Evolutionary conservation across 2,888 invertebrate species (phyloP), one percentile per base, ranked within the genome.

Genomic region (Agrotis clavis): DNA sequence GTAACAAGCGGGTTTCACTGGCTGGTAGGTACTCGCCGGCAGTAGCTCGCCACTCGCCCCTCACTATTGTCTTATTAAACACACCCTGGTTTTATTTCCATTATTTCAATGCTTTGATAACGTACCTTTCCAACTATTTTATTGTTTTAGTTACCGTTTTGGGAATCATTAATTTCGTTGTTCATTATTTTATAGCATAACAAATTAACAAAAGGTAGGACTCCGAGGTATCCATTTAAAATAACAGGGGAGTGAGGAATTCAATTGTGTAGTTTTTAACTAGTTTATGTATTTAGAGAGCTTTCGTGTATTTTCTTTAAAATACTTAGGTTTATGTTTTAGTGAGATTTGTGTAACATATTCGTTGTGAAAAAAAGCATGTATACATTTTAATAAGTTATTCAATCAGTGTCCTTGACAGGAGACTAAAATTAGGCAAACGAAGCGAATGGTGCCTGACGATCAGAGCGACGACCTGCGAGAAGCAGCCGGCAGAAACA

Each of bases 1-100:
- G 79, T 86, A 83, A 85, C 87, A 81, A 86, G 82, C 66, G 64
- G 66, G 62, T 71, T 69, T 61, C 65, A 67, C 53, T 71, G 53
- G 50, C 70, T 25, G 30, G 45, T 64, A 41, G 53, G 35, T 74
- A 48, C 65, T 48, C 18, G 19, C 51, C 7, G 68, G 61, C 51
- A 67, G 61, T 62, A 14, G 53, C 59, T 64, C 61, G 50, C 70
- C 79, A 35, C 63, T 59, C 53, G 47, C 57, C 60, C 62, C 60
- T 67, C 59, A 71, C 76, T 77, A 71, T 75, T 77, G 64, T 79
- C 63, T 77, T 54, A 63, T 60, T 70, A 73, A 77, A 81, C 73
- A 74, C 45, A 57, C 53, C 59, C 57, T 62, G 48, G 63, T 69
- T 77, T 76, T 71, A 79, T 82, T 79, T 65, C 59, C 51, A 76